These are phyloP conservation scores for Aphis gossypii DNA, from an alignment of 1,140 invertebrate genomes.

Conservation along the genomic window DNA sequence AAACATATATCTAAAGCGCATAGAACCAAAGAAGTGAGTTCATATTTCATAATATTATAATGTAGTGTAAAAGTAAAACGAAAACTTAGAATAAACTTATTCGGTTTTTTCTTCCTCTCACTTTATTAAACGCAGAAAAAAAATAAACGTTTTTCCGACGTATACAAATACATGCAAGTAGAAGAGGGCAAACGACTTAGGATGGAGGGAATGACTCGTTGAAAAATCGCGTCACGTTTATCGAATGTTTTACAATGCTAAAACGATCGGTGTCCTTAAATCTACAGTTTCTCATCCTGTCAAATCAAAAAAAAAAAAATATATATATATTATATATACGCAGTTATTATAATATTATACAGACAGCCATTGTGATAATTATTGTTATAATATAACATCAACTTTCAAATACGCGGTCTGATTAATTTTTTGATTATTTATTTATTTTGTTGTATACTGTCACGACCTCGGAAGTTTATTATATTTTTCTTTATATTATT, in stretches of 20 bases:
- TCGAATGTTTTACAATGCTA: conserved; percentile 10
- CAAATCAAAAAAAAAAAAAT: background rate
- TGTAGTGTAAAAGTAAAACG: background rate
- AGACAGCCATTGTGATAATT: background rate
- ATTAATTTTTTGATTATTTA: conserved; percentile 12
- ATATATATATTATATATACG: background rate
- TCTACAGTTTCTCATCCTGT: background rate
- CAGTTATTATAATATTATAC: background rate
- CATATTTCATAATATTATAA: background rate
- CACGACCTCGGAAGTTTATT: background rate
- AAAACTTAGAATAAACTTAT: background rate
- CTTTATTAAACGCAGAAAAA: background rate
- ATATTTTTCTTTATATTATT: background rate
- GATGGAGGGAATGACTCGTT: background rate
- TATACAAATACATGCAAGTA: background rate
- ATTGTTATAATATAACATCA: background rate
- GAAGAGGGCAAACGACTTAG: background rate
- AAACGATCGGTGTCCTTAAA: background rate
- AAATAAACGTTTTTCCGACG: background rate
- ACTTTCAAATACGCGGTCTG: background rate
- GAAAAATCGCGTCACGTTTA: conserved; percentile 1
- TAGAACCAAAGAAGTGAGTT: background rate
- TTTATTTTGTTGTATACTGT: background rate
- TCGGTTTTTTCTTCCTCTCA: background rate
- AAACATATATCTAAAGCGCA: background rate